Base-by-base conservation (phyloP, 2,888 invertebrate species). In the Apodemia hepburni region DNA sequence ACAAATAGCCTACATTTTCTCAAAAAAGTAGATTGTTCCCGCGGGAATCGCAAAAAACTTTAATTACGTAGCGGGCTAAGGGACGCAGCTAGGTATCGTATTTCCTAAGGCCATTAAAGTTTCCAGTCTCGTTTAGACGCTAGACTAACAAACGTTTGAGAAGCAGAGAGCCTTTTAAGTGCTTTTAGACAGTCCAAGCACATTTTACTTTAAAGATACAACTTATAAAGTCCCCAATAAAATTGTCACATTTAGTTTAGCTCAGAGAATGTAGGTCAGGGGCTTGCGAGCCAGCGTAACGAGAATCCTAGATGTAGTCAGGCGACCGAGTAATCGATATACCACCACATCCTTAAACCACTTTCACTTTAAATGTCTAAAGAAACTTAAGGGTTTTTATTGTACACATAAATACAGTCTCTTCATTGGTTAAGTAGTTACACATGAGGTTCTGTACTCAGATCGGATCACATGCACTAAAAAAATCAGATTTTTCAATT, bases 161-260 rank as follows among this genome's bases (percentile, higher is more conserved):
- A 11, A 22, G 11, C 51, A 11, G 22, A 11, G 22, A 51, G 51
- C 51, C 51, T 51, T 51, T 27, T 12, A 51, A 51, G 22, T 22
- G 22, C 51, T 51, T 51, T 51, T 22, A 51, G 51, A 51, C 51
- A 51, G 22, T 22, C 51, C 11, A 22, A 51, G 51, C 51, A 4
- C 51, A 51, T 51, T 51, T 51, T 18, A 51, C 51, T 51, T 51
- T 51, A 22, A 12, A 22, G 51, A 51, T 51, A 51, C 51, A 51
- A 51, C 27, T 51, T 51, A 15, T 27, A 51, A 51, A 51, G 18
- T 11, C 42, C 22, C 51, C 18, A 12, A 51, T 51, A 51, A 51
- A 51, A 27, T 27, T 51, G 12, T 51, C 51, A 51, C 51, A 51
- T 12, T 51, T 51, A 51, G 51, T 27, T 51, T 22, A 22, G 12